Evolutionary conservation across 2,888 invertebrate species (phyloP).

Genomic region (Hemithea aestivaria): DNA sequence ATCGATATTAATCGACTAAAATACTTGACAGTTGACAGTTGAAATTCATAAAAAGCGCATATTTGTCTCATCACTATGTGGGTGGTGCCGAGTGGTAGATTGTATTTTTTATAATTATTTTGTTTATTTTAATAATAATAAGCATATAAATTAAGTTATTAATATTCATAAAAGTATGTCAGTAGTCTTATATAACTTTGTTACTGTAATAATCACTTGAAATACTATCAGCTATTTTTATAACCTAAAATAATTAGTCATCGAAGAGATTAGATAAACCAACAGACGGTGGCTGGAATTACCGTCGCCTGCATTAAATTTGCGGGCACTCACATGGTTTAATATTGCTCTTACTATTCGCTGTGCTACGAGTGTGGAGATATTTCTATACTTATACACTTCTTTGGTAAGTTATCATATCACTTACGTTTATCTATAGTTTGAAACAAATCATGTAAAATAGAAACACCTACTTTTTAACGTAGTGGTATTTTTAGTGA

Average conservation of each 20-base stretch:
- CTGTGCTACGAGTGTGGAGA: constrained; percentile 15
- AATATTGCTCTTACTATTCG: constrained; percentile 15
- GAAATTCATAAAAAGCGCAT: background rate
- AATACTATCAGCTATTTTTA: constrained; percentile 53
- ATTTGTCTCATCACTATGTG: constrained; percentile 34
- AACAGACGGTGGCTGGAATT: constrained; percentile 51
- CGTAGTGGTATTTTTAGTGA: too few species aligned
- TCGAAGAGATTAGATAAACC: constrained; percentile 47
- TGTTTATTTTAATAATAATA: constrained; percentile 38
- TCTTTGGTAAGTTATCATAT: constrained; percentile 19
- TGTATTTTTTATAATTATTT: constrained; percentile 30
- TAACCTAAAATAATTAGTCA: constrained; percentile 62
- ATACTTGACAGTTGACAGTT: constrained; percentile 1
- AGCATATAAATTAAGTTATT: constrained; percentile 28
- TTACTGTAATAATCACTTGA: constrained; percentile 23
- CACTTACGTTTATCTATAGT: too few species aligned
- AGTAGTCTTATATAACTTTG: constrained; percentile 21
- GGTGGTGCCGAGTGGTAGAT: constrained; percentile 41
- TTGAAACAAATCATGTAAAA: too few species aligned
- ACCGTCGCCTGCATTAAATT: constrained; percentile 30
- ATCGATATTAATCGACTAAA: constrained; percentile 3
- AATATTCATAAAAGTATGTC: constrained; percentile 26
- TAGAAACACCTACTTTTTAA: too few species aligned
- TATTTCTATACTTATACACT: constrained; percentile 16
- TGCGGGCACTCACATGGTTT: constrained; percentile 21